Evolutionary conservation across 1,140 invertebrate species (phyloP).

Genomic region (Vanessa tameamea): DNA sequence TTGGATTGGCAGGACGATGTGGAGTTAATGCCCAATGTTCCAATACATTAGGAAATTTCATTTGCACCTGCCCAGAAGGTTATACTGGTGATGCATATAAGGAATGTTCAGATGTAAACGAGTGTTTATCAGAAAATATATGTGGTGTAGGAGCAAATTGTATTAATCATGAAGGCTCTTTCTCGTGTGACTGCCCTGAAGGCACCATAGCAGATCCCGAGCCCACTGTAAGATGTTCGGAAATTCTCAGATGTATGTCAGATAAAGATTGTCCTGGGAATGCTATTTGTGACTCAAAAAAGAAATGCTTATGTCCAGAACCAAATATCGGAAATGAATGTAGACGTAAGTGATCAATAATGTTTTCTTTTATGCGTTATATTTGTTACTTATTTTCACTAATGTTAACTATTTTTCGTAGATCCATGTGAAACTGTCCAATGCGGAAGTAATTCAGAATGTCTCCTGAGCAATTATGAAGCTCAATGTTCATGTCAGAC

Average conservation of each 20-base stretch:
- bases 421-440: conserved; percentile 93
- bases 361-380: conserved; percentile 26
- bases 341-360: conserved; percentile 86
- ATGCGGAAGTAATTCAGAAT: conserved; percentile 94
- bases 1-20: conserved; percentile 90
- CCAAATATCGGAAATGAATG: conserved; percentile 95
- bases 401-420: conserved; percentile 64
- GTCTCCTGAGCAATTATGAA: conserved; percentile 90
- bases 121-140: conserved; percentile 84
- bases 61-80: conserved; percentile 89
- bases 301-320: conserved; percentile 92
- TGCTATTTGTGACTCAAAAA: conserved; percentile 89
- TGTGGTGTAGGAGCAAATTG: conserved; percentile 92
- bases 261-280: conserved; percentile 93
- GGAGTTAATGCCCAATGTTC: conserved; percentile 91
- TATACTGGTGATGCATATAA: conserved; percentile 89
- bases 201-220: conserved; percentile 91
- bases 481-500: conserved; percentile 91
- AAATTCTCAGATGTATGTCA: conserved; percentile 87
- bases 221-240: conserved; percentile 88
- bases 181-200: conserved; percentile 89
- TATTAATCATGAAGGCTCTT: conserved; percentile 88
- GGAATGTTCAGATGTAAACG: conserved; percentile 91
- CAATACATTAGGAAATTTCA: conserved; percentile 88
- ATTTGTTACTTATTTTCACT: conserved; percentile 17